These are phyloP conservation scores for Ptilonorhynchus violaceus DNA, from an alignment of 2,113 vertebrate species.

Conservation along the genomic window DNA sequence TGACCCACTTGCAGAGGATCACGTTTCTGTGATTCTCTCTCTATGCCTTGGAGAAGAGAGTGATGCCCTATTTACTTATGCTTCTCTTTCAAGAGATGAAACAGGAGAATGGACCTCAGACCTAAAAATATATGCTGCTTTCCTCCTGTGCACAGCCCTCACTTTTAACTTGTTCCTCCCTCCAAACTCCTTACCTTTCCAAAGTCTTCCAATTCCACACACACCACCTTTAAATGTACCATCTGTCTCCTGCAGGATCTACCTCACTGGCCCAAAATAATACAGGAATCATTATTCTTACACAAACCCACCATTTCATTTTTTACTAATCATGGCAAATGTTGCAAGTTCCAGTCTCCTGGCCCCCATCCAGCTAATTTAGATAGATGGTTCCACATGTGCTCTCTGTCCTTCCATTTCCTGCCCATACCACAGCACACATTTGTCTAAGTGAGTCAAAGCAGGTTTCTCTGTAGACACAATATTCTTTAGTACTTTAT, in stretches of 20 bases:
- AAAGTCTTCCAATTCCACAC: background rate
- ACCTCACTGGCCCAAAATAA: background rate
- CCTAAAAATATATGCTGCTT: constrained; percentile 1
- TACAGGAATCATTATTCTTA: background rate
- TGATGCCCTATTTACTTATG: background rate
- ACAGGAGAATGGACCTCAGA: background rate
- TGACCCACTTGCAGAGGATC: background rate
- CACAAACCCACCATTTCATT: constrained; percentile 5
- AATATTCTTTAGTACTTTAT: background rate
- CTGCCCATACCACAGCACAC: background rate
- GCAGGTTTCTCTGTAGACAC: background rate
- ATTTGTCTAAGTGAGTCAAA: constrained; percentile 29
- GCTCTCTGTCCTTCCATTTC: constrained; percentile 49
- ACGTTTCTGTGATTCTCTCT: background rate
- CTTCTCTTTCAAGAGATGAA: constrained; percentile 5
- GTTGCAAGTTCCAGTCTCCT: constrained; percentile 20
- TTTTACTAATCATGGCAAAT: background rate
- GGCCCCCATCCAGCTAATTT: constrained; percentile 43
- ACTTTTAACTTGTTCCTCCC: background rate
- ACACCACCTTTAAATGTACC: background rate
- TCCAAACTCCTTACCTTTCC: background rate
- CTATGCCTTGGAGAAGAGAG: background rate
- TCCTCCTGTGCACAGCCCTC: background rate
- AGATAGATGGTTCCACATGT: constrained; percentile 49
- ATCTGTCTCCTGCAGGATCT: background rate